Conservation (phyloP, 2,113 vertebrate species). For the Myodes glareolus region DNA sequence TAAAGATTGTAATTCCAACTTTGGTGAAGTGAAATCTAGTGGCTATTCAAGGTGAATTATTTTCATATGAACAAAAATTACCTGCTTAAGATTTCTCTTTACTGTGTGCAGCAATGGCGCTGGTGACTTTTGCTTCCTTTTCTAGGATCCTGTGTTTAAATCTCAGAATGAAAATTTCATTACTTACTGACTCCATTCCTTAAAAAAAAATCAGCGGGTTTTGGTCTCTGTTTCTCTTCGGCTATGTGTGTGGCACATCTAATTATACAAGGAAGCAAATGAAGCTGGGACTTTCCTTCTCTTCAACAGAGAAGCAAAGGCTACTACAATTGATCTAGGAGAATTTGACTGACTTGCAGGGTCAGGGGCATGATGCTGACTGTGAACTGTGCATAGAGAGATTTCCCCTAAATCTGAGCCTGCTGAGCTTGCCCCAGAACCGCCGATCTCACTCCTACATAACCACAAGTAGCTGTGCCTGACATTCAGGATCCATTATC, state of each 20-base stretch:
- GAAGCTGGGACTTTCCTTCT: neutral
- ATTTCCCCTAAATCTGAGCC: neutral
- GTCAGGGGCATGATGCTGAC: neutral
- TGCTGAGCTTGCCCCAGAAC: neutral
- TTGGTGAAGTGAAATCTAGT: neutral
- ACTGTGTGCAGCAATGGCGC: neutral
- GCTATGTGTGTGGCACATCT: neutral
- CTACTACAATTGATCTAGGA: neutral
- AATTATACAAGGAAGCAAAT: neutral
- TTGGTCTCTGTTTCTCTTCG: neutral
- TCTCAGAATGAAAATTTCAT: neutral
- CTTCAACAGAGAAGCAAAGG: neutral
- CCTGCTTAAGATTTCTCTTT: neutral
- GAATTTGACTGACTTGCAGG: neutral
- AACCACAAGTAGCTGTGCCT: neutral
- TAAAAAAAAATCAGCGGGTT: conserved; percentile 13
- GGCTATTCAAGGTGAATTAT: neutral
- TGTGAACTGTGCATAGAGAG: neutral
- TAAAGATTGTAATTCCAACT: neutral
- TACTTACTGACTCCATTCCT: neutral
- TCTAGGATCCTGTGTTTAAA: neutral
- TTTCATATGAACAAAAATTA: neutral
- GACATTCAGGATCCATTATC: neutral
- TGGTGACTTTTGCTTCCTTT: neutral
- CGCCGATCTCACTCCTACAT: neutral